These are phyloP conservation scores for Spialia ferax DNA, from an alignment of 2,888 invertebrate genomes.

Conservation along the genomic window DNA sequence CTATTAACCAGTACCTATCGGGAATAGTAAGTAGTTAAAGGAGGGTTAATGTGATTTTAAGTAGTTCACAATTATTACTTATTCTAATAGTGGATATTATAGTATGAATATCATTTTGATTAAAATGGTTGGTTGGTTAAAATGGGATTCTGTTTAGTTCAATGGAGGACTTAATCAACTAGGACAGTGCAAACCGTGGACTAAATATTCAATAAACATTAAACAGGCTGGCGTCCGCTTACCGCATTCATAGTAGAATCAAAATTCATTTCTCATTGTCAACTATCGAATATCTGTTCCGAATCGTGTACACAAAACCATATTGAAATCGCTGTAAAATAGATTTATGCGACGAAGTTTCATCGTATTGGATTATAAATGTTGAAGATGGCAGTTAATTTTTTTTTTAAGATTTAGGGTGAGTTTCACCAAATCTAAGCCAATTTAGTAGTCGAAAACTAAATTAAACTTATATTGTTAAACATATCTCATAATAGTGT, in stretches of 20 bases:
- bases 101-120: neutral
- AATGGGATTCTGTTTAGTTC: neutral
- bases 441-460: too few relatives aligned
- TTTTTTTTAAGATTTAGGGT: too few relatives aligned
- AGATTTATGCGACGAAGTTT: neutral
- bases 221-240: conserved; percentile 10
- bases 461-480: too few relatives aligned
- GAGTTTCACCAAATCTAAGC: too few relatives aligned
- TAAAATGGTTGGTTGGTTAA: neutral
- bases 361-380: neutral
- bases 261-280: conserved; percentile 64
- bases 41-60: too few relatives aligned
- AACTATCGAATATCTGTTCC: conserved; percentile 63
- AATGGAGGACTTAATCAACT: conserved; percentile 6
- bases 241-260: conserved; percentile 11
- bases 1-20: too few relatives aligned
- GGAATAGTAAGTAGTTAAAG: too few relatives aligned
- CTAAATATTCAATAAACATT: conserved; percentile 29
- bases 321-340: conserved; percentile 63
- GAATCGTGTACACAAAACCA: conserved; percentile 68
- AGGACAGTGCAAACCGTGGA: conserved; percentile 6
- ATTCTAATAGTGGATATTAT: too few relatives aligned
- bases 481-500: too few relatives aligned
- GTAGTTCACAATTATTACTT: too few relatives aligned
- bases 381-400: neutral